Conservation (phyloP, 2,113 vertebrate genomes). For the Colistium nudipinnis region DNA sequence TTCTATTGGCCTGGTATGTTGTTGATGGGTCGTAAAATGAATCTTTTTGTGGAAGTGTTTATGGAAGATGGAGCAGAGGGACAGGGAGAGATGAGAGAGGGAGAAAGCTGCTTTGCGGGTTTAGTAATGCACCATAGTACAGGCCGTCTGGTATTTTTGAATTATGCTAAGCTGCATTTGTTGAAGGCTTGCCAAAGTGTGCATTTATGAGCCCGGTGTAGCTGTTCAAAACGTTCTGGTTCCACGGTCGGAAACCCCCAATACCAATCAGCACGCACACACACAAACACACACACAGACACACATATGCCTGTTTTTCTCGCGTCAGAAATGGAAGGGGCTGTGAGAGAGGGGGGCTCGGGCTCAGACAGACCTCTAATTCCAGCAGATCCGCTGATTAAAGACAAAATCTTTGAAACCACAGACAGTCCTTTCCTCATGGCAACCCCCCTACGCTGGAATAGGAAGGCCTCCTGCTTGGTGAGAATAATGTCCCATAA, state of each 20-base stretch:
- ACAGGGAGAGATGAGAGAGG: slow-evolving; percentile 53
- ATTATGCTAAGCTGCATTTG: slow-evolving; percentile 76
- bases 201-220: slow-evolving; percentile 65
- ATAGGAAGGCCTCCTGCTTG: slow-evolving; percentile 36
- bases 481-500: slow-evolving; percentile 50
- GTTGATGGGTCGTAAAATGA: slow-evolving; percentile 25
- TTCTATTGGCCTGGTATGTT: slow-evolving; percentile 32
- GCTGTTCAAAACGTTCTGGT: slow-evolving; percentile 40
- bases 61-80: slow-evolving; percentile 52
- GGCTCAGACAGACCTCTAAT: slow-evolving; percentile 69
- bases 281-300: slow-evolving; percentile 18
- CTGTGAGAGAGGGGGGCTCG: neutral
- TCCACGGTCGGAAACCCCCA: slow-evolving; percentile 25
- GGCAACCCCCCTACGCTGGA: slow-evolving; percentile 18
- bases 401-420: slow-evolving; percentile 70
- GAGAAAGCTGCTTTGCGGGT: slow-evolving; percentile 76
- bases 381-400: slow-evolving; percentile 64
- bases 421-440: slow-evolving; percentile 55
- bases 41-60: slow-evolving; percentile 62
- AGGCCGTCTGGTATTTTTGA: slow-evolving; percentile 75
- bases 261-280: neutral
- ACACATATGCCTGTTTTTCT: slow-evolving; percentile 47
- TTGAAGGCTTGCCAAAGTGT: slow-evolving; percentile 58
- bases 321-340: slow-evolving; percentile 28
- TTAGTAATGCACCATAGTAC: slow-evolving; percentile 59